phyloP scores from a whole-genome alignment of 2,888 invertebrate species.

The Tridacna crocea region DNA sequence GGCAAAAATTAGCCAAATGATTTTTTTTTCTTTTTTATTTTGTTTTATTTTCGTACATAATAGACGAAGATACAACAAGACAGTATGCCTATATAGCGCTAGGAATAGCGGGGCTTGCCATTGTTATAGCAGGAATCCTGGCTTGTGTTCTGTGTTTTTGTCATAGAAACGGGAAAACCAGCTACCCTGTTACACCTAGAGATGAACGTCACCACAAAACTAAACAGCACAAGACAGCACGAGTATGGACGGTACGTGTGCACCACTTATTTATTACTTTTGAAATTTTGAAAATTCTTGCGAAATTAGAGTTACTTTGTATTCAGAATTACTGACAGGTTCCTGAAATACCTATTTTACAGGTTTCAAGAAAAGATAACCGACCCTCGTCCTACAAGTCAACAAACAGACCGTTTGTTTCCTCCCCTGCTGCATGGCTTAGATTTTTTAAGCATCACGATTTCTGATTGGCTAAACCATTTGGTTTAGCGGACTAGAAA shows the following conservation, averaged over 20 bases:
- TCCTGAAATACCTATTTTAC: background rate
- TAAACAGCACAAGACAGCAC: background rate
- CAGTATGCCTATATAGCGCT: constrained; percentile 24
- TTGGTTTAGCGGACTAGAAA: background rate
- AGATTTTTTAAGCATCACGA: too few relatives aligned
- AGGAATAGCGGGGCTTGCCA: constrained; percentile 15
- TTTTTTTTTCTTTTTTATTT: too few relatives aligned
- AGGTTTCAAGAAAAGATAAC: constrained; percentile 13
- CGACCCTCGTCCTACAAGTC: background rate
- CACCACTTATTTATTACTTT: too few relatives aligned
- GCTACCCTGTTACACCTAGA: background rate
- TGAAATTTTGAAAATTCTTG: background rate
- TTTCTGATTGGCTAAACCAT: too few relatives aligned
- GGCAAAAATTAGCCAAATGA: too few relatives aligned
- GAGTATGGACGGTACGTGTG: constrained; percentile 25
- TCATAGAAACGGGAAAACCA: constrained; percentile 4
- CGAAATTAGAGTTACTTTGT: background rate
- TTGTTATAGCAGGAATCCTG: constrained; percentile 17
- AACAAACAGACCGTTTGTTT: constrained; percentile 24
- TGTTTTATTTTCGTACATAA: background rate
- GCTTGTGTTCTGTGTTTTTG: constrained; percentile 21
- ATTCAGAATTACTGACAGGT: background rate
- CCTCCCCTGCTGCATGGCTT: constrained; percentile 1
- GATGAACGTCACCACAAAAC: background rate
- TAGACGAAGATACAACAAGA: background rate